A percentile compares a stretch with the other conserved stretches of the same genome.
Evolutionary conservation across 2,113 vertebrate species (phyloP).

Genomic region (Hystrix brachyura): DNA sequence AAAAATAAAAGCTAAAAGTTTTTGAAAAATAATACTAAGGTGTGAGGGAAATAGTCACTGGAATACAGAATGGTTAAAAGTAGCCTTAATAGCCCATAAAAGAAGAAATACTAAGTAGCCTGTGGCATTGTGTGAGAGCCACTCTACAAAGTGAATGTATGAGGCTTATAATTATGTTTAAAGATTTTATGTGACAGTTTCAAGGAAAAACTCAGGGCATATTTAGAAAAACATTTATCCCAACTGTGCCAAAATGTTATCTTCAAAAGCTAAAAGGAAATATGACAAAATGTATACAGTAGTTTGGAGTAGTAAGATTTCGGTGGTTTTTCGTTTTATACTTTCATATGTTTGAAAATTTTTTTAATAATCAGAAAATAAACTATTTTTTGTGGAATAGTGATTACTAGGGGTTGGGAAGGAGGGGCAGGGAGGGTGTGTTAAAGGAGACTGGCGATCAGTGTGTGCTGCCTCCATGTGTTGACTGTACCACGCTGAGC

Average conservation of each 20-base stretch:
- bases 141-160: neutral
- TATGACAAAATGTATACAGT: neutral
- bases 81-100: neutral
- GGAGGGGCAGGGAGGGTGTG: neutral
- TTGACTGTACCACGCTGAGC: neutral
- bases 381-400: neutral
- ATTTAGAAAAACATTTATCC: neutral
- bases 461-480: neutral
- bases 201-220: constrained; percentile 8
- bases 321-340: constrained; percentile 4
- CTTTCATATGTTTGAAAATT: constrained; percentile 36
- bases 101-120: neutral
- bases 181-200: neutral
- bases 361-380: constrained; percentile 23
- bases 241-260: neutral
- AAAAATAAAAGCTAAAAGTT: neutral
- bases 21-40: neutral
- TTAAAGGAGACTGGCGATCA: neutral
- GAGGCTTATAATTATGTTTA: neutral
- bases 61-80: constrained; percentile 9
- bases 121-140: neutral
- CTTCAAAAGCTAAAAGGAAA: neutral
- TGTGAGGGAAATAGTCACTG: neutral
- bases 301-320: neutral
- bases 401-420: neutral